Evolutionary conservation across 1,140 invertebrate species (phyloP).

Genomic region (Aphaenogaster rudis): DNA sequence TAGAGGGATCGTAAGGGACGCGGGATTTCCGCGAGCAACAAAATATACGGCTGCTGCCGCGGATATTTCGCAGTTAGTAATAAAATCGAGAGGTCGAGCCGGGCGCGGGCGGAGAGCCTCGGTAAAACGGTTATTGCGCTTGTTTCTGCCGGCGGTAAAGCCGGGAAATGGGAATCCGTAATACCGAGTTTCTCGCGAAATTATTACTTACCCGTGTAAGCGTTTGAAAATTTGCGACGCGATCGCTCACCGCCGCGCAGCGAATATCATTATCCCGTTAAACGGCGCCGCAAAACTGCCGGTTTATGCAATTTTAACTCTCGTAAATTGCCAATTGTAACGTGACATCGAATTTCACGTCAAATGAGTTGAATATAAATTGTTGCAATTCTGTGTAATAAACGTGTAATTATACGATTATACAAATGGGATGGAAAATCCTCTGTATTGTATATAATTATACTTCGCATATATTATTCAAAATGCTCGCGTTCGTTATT

Average conservation of each 20-base stretch:
- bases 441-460: slow-evolving; percentile 6
- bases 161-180: slow-evolving; percentile 43
- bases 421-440: slow-evolving; percentile 35
- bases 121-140: slow-evolving; percentile 48
- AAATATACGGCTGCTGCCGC: slow-evolving; percentile 30
- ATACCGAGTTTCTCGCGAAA: slow-evolving; percentile 42
- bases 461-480: slow-evolving; percentile 1
- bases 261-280: slow-evolving; percentile 53
- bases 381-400: slow-evolving; percentile 37
- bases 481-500: not conserved
- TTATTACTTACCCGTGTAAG: slow-evolving; percentile 50
- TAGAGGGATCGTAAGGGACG: slow-evolving; percentile 24
- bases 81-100: slow-evolving; percentile 57
- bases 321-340: slow-evolving; percentile 43
- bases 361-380: slow-evolving; percentile 38
- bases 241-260: not conserved
- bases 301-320: slow-evolving; percentile 45
- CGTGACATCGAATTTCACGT: slow-evolving; percentile 36
- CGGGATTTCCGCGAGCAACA: slow-evolving; percentile 24
- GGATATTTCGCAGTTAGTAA: slow-evolving; percentile 40
- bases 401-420: slow-evolving; percentile 28
- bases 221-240: slow-evolving; percentile 49
- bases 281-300: slow-evolving; percentile 35
- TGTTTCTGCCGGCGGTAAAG: slow-evolving; percentile 41
- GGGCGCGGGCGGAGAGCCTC: not conserved